Evolutionary conservation across 2,113 vertebrate genomes (phyloP).

Genomic region (Actenoides hombroni): DNA sequence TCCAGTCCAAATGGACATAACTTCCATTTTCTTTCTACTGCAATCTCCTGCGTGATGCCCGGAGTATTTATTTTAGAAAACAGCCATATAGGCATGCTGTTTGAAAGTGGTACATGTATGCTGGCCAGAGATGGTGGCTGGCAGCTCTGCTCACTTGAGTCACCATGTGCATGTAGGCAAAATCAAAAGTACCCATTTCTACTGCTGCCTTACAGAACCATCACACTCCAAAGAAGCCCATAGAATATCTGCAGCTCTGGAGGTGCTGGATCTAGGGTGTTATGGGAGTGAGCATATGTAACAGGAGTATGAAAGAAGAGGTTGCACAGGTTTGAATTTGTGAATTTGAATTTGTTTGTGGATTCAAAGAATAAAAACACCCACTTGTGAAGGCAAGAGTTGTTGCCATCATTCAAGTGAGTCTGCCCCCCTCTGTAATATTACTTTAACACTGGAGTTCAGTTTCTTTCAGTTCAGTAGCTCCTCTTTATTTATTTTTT

Average conservation of each 20-base stretch:
- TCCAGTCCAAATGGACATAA: not conserved
- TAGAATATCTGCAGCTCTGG: not conserved
- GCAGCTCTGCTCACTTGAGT: not conserved
- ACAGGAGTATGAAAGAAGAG: not conserved
- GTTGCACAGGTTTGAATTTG: not conserved
- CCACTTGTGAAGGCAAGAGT: not conserved
- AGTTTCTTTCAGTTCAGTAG: not conserved
- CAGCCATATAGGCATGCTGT: not conserved
- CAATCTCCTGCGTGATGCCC: not conserved
- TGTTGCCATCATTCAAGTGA: not conserved
- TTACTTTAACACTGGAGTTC: not conserved
- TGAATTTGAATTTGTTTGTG: not conserved
- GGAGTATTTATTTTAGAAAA: not conserved
- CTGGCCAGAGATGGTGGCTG: accelerated
- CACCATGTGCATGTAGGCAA: accelerated
- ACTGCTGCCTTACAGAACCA: accelerated
- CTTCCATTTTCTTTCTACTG: not conserved
- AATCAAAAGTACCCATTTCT: not conserved
- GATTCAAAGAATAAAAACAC: not conserved
- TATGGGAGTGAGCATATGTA: accelerated
- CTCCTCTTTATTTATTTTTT: not conserved
- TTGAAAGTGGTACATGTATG: not conserved
- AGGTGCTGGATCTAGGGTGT: not conserved
- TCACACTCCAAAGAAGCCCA: not conserved
- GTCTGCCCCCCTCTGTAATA: not conserved